A percentile compares a stretch with the other conserved stretches of the same genome.
phyloP scores from a whole-genome alignment of 2,888 invertebrate species.

The Isoperla grammatica region DNA sequence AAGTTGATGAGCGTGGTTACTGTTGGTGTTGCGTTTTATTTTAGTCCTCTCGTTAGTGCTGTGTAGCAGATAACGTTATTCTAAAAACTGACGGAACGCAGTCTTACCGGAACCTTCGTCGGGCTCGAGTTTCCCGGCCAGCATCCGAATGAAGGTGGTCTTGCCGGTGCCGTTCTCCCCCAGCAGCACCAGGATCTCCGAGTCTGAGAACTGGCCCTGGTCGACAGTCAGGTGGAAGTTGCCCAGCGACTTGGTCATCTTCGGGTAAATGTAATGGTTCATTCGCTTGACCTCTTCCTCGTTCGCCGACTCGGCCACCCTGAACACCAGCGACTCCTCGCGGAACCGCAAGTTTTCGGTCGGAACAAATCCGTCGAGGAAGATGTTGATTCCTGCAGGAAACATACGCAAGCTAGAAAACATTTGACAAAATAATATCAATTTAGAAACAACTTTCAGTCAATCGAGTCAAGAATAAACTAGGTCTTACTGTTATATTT shows the following conservation, averaged over 20 bases:
- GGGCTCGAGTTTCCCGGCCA: conserved; percentile 91
- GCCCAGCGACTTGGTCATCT: conserved; percentile 82
- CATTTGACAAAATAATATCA: no score
- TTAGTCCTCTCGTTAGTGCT: no score
- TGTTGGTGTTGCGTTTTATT: no score
- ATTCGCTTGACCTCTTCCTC: conserved; percentile 97
- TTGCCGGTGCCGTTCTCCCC: conserved; percentile 98
- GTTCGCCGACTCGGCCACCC: conserved; percentile 95
- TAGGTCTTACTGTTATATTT: no score
- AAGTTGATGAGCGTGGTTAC: no score
- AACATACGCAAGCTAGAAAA: no score
- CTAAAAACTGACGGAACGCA: no score
- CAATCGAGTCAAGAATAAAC: no score
- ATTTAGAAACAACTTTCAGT: no score
- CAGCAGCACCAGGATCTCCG: conserved; percentile 95
- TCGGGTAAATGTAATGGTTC: conserved; percentile 94
- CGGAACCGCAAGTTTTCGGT: conserved; percentile 98
- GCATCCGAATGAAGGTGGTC: conserved; percentile 97
- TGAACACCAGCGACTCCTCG: conserved; percentile 94
- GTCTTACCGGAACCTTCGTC: conserved; percentile 65
- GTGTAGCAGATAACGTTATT: no score
- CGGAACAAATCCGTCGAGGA: conserved; percentile 98
- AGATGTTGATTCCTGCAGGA: conserved; percentile 85
- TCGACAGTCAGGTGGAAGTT: conserved; percentile 72
- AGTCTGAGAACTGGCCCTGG: conserved; percentile 95